Evolutionary conservation across 2,113 vertebrate species (phyloP).

Genomic region (Halichoerus grypus): DNA sequence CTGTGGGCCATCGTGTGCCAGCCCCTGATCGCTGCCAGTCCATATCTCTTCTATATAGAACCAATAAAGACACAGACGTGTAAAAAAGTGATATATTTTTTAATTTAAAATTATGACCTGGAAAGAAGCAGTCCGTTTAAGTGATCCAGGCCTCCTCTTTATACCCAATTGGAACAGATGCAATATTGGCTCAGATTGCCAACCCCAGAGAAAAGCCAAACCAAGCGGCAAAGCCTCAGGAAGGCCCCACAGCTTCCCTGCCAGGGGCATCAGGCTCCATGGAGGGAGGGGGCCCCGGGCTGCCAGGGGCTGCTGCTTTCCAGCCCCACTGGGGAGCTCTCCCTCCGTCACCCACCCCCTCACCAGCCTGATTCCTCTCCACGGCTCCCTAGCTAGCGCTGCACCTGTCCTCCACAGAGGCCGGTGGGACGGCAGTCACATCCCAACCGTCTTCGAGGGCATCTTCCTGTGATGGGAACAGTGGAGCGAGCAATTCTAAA

Average conservation of each 20-base stretch:
- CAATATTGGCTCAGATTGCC: conserved; percentile 73
- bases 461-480: background rate
- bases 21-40: background rate
- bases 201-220: conserved; percentile 50
- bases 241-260: background rate
- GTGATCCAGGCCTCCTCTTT: conserved; percentile 52
- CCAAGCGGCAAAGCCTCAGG: background rate
- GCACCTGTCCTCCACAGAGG: background rate
- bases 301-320: background rate
- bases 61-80: conserved; percentile 49
- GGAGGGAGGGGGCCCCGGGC: background rate
- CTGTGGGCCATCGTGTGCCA: background rate
- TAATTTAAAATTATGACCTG: conserved; percentile 80
- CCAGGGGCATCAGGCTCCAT: background rate
- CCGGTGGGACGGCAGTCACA: accelerated
- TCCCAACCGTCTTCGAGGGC: background rate
- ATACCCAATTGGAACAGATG: conserved; percentile 37
- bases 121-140: conserved; percentile 60
- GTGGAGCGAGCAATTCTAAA: background rate
- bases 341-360: background rate
- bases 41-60: background rate
- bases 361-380: background rate
- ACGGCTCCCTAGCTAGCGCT: background rate
- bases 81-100: conserved; percentile 65
- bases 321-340: background rate